These are phyloP conservation scores for Sclerodermus sp. DNA, from an alignment of 2,888 invertebrate species.

Conservation along the genomic window DNA sequence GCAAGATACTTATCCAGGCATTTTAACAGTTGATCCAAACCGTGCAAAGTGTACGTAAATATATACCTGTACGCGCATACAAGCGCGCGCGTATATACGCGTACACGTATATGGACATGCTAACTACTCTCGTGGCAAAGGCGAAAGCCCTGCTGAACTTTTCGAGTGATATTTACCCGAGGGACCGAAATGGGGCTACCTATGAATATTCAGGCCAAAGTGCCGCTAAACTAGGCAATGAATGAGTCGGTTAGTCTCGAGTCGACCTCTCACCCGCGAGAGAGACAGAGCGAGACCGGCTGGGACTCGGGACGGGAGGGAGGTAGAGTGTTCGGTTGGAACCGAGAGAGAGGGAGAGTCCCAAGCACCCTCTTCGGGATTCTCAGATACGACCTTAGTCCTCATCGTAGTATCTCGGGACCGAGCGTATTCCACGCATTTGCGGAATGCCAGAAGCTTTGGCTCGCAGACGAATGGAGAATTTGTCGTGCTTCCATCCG, in stretches of 20 bases:
- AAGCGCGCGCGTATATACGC: too few species aligned
- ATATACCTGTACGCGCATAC: too few species aligned
- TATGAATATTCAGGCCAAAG: conserved; percentile 56
- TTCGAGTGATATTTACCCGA: conserved; percentile 53
- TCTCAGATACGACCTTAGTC: conserved; percentile 10
- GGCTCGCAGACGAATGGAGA: not conserved
- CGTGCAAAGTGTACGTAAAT: too few species aligned
- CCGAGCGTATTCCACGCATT: conserved; percentile 2
- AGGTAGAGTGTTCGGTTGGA: too few species aligned
- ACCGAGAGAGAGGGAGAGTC: conserved; percentile 16
- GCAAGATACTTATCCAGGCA: too few species aligned
- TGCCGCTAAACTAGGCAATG: conserved; percentile 55
- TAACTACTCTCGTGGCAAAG: conserved; percentile 23
- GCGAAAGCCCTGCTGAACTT: conserved; percentile 42
- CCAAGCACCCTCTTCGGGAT: conserved; percentile 18
- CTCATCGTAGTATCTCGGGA: not conserved
- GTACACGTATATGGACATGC: conserved; percentile 17
- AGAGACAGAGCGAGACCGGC: not conserved
- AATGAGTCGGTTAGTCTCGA: conserved; percentile 49
- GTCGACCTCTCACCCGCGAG: conserved; percentile 20
- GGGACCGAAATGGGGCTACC: conserved; percentile 41
- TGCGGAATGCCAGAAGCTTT: not conserved
- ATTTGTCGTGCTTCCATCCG: too few species aligned
- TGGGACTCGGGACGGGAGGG: not conserved
- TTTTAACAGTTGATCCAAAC: too few species aligned